Base-by-base conservation (phyloP, 2,888 invertebrate species). In the Lottia gigantea region DNA sequence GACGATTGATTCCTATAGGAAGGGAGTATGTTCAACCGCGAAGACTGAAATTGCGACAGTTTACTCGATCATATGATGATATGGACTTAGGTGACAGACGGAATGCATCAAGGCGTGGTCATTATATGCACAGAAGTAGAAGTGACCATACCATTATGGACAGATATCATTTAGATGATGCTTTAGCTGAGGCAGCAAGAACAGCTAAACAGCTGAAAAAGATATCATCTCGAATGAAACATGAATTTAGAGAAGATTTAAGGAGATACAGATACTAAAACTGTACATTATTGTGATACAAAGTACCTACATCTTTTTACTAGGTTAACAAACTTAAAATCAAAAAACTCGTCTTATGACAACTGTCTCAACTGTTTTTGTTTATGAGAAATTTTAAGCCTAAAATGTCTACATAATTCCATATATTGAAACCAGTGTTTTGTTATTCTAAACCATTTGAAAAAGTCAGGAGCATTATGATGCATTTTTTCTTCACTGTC, bases 141-240 rank as follows among this genome's bases (percentile, higher is more conserved):
- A 73, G 75, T 46, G 40, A 40, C 11, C 55, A 66, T 67, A 49
- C 31, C 16, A 73, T 79, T 31, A 74, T 82, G 70, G 82, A 80
- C 62, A 71, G 79, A 25, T 78, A 78, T 49, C 78, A 78, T 64
- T 75, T 82, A 46, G 81, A 82, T 62, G 79, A 80, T 66, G 84
- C 82, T 46, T 68, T 85, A 12, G 76, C 76, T 0, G 81, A 83
- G 63, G 84, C 83, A 12, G 79, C 78, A 31, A 73, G 73, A 47
- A 79, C 82, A 16, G 81, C 84, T n/a, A 75, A 79, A 15, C 81
- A 85, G 63, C 75, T 85, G 45, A 83, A 82, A 72, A 76, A 76
- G 49, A 76, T 85, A 76, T 83, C 85, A 1, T 75, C 81, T 69
- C 80, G 82, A 67, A 84, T 85, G 84, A 85, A 82, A 77, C 75